These are phyloP conservation scores for Cryptops parisi DNA, from an alignment of 2,888 invertebrate genomes.

Conservation along the genomic window DNA sequence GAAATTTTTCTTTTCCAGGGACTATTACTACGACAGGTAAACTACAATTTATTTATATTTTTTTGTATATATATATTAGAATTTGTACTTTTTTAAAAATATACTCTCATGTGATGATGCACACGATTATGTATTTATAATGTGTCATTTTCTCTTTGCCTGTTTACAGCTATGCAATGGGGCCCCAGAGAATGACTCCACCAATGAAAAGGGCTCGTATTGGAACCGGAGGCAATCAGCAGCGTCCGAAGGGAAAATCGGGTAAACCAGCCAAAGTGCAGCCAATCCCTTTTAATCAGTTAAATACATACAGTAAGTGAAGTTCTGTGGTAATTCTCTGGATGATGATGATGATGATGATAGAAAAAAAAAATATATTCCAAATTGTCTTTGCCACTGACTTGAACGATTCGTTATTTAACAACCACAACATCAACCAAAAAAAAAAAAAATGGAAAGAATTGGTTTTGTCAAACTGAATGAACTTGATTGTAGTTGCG, in stretches of 20 bases:
- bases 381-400: no score
- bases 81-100: background rate
- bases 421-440: no score
- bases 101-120: no score
- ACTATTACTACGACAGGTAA: slow-evolving; percentile 53
- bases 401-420: no score
- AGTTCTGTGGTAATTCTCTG: no score
- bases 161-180: slow-evolving; percentile 14
- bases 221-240: slow-evolving; percentile 15
- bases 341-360: no score
- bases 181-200: slow-evolving; percentile 39
- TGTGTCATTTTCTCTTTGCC: background rate
- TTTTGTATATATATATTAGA: slow-evolving; percentile 10
- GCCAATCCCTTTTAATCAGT: slow-evolving; percentile 40
- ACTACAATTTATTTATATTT: slow-evolving; percentile 24
- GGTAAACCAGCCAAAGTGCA: slow-evolving; percentile 28
- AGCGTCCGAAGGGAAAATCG: slow-evolving; percentile 26
- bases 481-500: no score
- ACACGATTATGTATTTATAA: background rate
- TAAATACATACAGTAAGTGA: slow-evolving; percentile 52
- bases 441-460: no score
- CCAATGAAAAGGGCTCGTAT: slow-evolving; percentile 46
- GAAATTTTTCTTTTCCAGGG: slow-evolving; percentile 44
- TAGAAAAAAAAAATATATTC: no score
- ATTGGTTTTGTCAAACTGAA: no score